Base-by-base conservation (phyloP, 2,888 invertebrate genomes). In the Drosophila melanosoma region DNA sequence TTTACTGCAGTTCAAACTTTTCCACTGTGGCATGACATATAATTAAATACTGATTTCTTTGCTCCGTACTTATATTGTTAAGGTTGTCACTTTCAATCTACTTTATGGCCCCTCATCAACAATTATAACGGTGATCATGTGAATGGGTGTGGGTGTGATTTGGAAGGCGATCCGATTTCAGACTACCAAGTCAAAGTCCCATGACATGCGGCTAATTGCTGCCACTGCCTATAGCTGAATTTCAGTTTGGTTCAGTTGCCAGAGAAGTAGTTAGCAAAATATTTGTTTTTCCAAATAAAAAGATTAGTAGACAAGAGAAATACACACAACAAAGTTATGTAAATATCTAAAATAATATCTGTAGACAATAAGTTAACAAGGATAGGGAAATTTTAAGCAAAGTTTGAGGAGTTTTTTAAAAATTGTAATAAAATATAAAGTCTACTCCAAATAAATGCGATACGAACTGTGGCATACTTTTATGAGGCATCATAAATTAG, bases 381-480 rank as follows among this genome's bases (percentile, higher is more conserved):
- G 3, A 45, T 12, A 20, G 12, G 7, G 1, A 1, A 23, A 15
- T 10, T 40, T n/a, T 10, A 40, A n/a, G 4, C n/a, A n/a, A 38
- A 38, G 7, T 15, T 36, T n/a, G 2, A 8, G 6, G 2, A 45
- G 3, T 45, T 45, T 11, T 3, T 5, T 17, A 17, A n/a, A 26
- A n/a, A 29, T 17, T 0, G 1, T 3, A 51, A 11, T 6, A n/a
- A 17, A 29, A 23, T 15, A 8, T 8, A 45, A 23, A 45, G 23
- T 17, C 26, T 23, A 35, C 10, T 36, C 0, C 17, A 40, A n/a
- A 10, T 23, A 10, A n/a, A 3, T 10, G 36, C 10, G n/a, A 23
- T 36, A 74, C 36, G 48, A 83, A 59, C 10, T 62, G 42, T 53
- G 38, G 86, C 83, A 88, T 81, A 88, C 79, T 88, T 87, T 87